A percentile compares a stretch with the other conserved stretches of the same genome.
Conservation (phyloP, 2,113 vertebrate genomes). For the Anguilla japonica region DNA sequence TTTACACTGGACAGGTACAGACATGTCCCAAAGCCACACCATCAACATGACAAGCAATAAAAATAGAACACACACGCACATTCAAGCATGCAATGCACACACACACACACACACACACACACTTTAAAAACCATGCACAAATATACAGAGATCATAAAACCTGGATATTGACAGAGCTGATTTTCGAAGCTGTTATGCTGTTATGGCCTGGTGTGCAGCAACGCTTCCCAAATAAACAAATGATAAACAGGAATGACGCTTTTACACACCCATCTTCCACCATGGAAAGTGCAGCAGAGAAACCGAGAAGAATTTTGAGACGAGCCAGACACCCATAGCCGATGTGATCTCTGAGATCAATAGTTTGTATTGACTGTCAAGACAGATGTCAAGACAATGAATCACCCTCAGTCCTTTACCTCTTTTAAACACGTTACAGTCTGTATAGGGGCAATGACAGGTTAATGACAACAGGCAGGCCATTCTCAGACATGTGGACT, state of each 20-base stretch:
- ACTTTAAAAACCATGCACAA: background rate
- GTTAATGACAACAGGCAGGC: no score
- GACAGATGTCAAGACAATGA: no score
- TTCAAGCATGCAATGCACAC: background rate
- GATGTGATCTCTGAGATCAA: background rate
- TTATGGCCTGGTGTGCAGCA: background rate
- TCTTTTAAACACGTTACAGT: no score
- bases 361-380: background rate
- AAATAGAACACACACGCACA: background rate
- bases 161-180: background rate
- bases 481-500: no score
- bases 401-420: no score
- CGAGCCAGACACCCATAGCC: background rate
- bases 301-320: background rate
- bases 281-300: background rate
- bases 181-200: background rate
- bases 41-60: background rate
- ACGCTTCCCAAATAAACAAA: background rate
- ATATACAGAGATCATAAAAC: background rate
- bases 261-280: background rate
- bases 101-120: background rate
- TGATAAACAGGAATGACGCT: background rate
- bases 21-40: no score
- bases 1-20: no score
- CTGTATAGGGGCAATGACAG: no score